Evolutionary conservation across 2,888 invertebrate genomes (phyloP).

Genomic region (Harmothoe impar): DNA sequence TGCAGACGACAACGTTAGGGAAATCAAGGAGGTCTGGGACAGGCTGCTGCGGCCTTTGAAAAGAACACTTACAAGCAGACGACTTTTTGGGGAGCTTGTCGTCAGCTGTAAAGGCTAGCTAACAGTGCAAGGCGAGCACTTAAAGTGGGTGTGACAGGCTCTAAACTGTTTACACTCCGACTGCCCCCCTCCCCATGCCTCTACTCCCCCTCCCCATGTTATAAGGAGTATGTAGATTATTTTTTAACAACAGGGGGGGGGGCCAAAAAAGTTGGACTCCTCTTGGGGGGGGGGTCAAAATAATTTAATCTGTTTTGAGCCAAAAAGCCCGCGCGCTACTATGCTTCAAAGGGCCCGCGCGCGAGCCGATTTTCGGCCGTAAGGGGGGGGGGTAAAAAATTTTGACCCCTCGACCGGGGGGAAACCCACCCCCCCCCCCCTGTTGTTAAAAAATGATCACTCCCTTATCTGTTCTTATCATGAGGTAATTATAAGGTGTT

Average conservation of each 20-base stretch:
- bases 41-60: neutral
- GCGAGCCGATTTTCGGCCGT: too few relatives aligned
- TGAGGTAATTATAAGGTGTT: neutral
- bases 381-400: too few relatives aligned
- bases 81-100: neutral
- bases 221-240: too few relatives aligned
- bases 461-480: neutral
- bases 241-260: too few relatives aligned
- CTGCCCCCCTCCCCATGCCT: neutral
- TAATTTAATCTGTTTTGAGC: too few relatives aligned
- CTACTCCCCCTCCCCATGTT: neutral
- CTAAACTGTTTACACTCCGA: neutral
- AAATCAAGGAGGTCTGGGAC: slow-evolving; percentile 8
- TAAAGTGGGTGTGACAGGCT: neutral
- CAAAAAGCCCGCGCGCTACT: too few relatives aligned
- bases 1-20: neutral
- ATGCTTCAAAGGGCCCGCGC: too few relatives aligned
- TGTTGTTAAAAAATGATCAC: too few relatives aligned
- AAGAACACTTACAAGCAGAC: neutral
- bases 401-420: too few relatives aligned
- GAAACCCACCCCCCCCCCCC: too few relatives aligned
- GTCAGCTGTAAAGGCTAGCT: neutral
- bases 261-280: too few relatives aligned
- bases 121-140: neutral
- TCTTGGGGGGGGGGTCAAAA: too few relatives aligned